A percentile compares a stretch with the other conserved stretches of the same genome.
Evolutionary conservation across 2,888 invertebrate species (phyloP).

Genomic region (Eurois occulta): DNA sequence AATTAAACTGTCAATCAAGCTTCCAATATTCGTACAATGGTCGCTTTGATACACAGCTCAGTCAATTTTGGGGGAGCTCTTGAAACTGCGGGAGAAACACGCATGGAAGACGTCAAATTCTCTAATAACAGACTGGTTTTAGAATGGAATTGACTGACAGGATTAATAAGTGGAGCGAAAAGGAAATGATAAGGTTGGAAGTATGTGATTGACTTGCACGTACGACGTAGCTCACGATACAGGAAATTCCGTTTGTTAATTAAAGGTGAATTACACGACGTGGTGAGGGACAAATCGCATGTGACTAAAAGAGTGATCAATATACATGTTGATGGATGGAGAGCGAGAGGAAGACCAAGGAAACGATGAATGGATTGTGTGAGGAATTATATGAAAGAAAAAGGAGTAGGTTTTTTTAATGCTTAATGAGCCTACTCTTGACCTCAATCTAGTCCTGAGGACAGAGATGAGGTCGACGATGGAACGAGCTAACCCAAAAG

Average conservation of each 20-base stretch:
- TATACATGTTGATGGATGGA: too few species aligned
- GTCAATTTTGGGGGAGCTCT: slow-evolving; percentile 66
- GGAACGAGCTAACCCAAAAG: too few species aligned
- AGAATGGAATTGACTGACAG: slow-evolving; percentile 38
- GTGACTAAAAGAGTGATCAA: too few species aligned
- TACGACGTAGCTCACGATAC: background rate
- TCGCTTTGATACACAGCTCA: slow-evolving; percentile 73
- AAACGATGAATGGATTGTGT: too few species aligned
- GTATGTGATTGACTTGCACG: slow-evolving; percentile 30
- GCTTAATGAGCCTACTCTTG: too few species aligned
- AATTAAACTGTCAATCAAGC: slow-evolving; percentile 80
- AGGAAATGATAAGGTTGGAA: slow-evolving; percentile 28
- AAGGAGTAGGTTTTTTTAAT: too few species aligned
- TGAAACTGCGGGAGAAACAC: slow-evolving; percentile 39
- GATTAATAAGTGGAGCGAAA: slow-evolving; percentile 40
- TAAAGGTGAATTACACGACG: too few species aligned
- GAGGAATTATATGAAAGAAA: too few species aligned
- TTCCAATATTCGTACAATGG: slow-evolving; percentile 71
- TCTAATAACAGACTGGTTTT: slow-evolving; percentile 40
- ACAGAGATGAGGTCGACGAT: too few species aligned
- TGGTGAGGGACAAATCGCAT: too few species aligned
- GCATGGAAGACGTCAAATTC: slow-evolving; percentile 51
- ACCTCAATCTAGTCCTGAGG: too few species aligned
- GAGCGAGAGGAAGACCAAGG: too few species aligned
- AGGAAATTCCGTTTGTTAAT: slow-evolving; percentile 1